Evolutionary conservation across 2,888 invertebrate genomes (phyloP).

Genomic region (Tridacna gigas): DNA sequence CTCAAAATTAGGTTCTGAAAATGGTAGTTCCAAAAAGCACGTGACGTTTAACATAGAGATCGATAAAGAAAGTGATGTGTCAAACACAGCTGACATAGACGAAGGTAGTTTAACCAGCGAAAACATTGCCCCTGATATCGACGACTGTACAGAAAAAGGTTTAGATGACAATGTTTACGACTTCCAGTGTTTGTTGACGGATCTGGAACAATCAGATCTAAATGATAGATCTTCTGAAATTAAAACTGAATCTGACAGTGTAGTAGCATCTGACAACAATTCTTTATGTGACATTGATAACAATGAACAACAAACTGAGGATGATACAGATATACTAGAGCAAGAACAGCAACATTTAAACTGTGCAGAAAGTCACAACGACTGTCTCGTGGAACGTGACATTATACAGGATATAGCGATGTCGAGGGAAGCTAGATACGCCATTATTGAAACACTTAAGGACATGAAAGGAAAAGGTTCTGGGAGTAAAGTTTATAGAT

Average conservation of each 20-base stretch:
- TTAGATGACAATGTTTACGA: neutral
- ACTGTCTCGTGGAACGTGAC: neutral
- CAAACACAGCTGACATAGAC: neutral
- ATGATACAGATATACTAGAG: neutral
- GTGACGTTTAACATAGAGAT: slow-evolving; percentile 8
- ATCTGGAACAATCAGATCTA: neutral
- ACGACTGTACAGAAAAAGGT: neutral
- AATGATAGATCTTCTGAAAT: neutral
- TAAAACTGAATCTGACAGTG: neutral
- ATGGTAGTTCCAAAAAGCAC: neutral
- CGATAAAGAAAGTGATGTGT: neutral
- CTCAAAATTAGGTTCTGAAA: neutral
- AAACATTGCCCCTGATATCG: neutral
- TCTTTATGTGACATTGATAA: neutral
- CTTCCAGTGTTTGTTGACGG: slow-evolving; percentile 1
- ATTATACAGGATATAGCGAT: slow-evolving; percentile 28
- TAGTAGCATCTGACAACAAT: slow-evolving; percentile 13
- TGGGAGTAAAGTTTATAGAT: neutral
- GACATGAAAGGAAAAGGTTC: slow-evolving; percentile 39
- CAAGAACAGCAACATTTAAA: neutral
- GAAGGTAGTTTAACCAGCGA: neutral
- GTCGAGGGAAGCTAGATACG: slow-evolving; percentile 58
- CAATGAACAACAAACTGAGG: neutral
- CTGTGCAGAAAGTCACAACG: neutral
- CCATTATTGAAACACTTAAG: slow-evolving; percentile 54